Evolutionary conservation across 2,113 vertebrate species (phyloP), one percentile per base, ranked within the genome.

Genomic region (Malaclemys terrapin): DNA sequence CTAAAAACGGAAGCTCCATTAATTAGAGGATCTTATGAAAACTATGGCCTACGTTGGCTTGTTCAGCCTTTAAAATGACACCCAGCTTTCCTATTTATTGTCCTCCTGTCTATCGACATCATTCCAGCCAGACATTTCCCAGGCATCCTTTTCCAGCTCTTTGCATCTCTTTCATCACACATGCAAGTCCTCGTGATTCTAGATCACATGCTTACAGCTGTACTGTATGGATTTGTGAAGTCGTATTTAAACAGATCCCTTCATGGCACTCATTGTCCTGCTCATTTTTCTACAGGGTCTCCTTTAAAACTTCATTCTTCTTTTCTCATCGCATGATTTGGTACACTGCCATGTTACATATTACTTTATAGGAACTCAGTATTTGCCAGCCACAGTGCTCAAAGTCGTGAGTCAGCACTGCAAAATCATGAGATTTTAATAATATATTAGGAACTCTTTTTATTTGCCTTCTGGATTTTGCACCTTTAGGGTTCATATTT

Each of bases 281-380:
- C 25, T 88, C 45, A 31, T 1, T 10, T 80, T 93, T 42, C 49
- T 52, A 1, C 12, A 27, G 35, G 14, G 54, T 6, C 22, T 87
- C 14, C 12, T 20, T 81, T 47, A 83, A 82, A 62, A 2, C 29
- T 57, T 90, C 88, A 91, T 54, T 7, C 79, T 85, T 65, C 5
- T 14, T 86, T 57, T 84, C 16, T 80, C 35, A 38, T 81, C 2
- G 0, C 6, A 80, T 59, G 10, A 13, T 85, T 82, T 87, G 47
- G 59, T 8, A 17, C 8, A 10, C 2, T 5, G 5, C 22, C 25
- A 1, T 57, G 0, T 53, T 35, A 53, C 1, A 42, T 22, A 76
- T 3, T 2, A 17, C 2, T 11, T 83, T 27, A 29, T 25, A 76
- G 24, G 11, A 38, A 76, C 72, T 45, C 4, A 4, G 38, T 16